Percentiles rank a stretch among this genome's conserved stretches.
These are phyloP conservation scores for Cynodonichthys magdalenae DNA, from an alignment of 2,797 vertebrate genomes.

Conservation along the genomic window DNA sequence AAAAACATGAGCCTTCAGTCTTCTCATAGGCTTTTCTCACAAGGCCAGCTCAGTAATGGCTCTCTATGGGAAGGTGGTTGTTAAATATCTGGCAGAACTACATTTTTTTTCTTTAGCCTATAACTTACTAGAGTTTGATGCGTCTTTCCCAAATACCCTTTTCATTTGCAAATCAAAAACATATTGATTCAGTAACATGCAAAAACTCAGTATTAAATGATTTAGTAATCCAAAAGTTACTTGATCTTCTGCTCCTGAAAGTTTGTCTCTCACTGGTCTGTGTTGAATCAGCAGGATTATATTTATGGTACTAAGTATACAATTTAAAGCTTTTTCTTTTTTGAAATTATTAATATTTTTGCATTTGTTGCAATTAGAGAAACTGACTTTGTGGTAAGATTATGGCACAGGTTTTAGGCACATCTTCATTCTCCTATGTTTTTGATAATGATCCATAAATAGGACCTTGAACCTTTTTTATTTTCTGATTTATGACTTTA, in stretches of 20 bases:
- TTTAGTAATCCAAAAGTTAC: too few species aligned
- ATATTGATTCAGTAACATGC: too few species aligned
- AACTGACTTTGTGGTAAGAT: neutral
- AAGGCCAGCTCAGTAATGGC: neutral
- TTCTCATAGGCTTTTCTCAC: neutral
- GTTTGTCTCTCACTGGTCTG: too few species aligned
- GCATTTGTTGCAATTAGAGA: neutral
- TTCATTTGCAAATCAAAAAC: too few species aligned
- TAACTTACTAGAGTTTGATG: neutral
- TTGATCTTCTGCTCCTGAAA: too few species aligned
- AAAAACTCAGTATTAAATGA: too few species aligned
- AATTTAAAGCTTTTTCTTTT: neutral
- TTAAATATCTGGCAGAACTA: neutral
- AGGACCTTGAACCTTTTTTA: conserved; percentile 46
- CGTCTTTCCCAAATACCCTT: neutral
- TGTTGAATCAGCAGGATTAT: too few species aligned
- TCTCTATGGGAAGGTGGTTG: neutral
- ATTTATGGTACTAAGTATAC: too few species aligned
- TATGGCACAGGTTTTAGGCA: neutral
- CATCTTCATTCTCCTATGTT: neutral
- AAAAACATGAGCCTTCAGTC: neutral
- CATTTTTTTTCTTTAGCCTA: neutral
- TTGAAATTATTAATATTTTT: neutral
- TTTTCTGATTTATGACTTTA: conserved; percentile 42
- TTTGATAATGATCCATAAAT: conserved; percentile 29